phyloP scores from a whole-genome alignment of 2,113 vertebrate genomes.

The Emydocephalus ijimae region DNA sequence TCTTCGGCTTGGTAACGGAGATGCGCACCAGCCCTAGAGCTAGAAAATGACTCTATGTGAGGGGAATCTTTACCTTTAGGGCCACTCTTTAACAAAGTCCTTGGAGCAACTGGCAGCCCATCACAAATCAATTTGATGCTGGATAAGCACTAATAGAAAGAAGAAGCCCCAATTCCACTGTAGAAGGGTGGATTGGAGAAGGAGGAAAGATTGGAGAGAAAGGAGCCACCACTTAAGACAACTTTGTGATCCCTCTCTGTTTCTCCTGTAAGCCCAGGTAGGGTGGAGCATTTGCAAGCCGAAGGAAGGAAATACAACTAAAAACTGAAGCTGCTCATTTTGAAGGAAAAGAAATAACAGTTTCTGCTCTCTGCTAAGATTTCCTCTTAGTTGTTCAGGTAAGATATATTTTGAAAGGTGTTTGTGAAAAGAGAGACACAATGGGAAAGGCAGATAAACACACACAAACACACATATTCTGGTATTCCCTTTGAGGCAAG shows the following conservation, averaged over 20 bases:
- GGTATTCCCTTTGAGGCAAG: background rate
- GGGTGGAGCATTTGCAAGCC: background rate
- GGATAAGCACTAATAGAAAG: background rate
- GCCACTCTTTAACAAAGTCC: background rate
- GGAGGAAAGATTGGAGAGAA: background rate
- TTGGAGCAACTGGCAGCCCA: background rate
- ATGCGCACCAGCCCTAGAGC: too few relatives aligned
- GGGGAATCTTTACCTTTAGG: background rate
- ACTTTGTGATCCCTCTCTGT: background rate
- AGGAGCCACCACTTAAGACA: background rate
- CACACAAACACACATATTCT: background rate
- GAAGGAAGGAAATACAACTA: background rate
- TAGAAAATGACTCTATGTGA: fast-evolving
- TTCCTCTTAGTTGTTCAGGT: constrained; percentile 44
- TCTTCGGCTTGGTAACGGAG: too few relatives aligned
- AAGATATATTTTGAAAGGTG: constrained; percentile 43
- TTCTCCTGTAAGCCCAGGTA: background rate
- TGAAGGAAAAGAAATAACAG: background rate
- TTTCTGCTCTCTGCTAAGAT: background rate
- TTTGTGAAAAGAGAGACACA: constrained; percentile 21
- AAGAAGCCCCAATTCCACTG: background rate
- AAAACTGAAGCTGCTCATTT: fast-evolving
- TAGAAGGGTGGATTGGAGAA: background rate
- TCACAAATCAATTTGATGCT: background rate
- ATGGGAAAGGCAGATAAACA: background rate